phyloP scores from a whole-genome alignment of 2,888 invertebrate genomes.

The Anarsia innoxiella region DNA sequence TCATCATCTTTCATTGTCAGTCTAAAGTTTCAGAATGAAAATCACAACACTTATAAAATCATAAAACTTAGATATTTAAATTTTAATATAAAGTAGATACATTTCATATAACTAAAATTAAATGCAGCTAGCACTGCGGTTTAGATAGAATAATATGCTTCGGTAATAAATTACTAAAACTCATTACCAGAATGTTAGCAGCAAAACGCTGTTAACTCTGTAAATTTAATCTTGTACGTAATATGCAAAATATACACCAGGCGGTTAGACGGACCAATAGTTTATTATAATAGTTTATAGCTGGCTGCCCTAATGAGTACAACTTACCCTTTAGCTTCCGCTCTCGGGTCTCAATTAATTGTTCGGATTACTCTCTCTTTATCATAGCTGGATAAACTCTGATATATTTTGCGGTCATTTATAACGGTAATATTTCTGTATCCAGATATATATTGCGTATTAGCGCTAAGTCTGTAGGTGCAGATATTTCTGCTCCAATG shows the following conservation, averaged over 20 bases:
- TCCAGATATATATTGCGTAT: no score
- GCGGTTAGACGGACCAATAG: slow-evolving; percentile 6
- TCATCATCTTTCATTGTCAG: no score
- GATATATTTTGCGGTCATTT: slow-evolving; percentile 16
- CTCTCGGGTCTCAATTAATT: slow-evolving; percentile 19
- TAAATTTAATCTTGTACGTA: slow-evolving; percentile 20
- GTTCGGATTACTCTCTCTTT: slow-evolving; percentile 11
- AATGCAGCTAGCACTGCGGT: no score
- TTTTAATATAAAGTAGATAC: no score
- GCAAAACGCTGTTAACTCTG: slow-evolving; percentile 15
- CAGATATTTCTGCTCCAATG: no score
- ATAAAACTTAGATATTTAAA: no score
- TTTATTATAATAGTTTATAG: slow-evolving; percentile 19
- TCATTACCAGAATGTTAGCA: slow-evolving; percentile 29
- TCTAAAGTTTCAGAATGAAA: no score
- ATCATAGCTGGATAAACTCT: slow-evolving; percentile 5
- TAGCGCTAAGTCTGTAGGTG: no score
- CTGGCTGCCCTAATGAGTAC: slow-evolving; percentile 18
- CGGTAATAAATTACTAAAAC: slow-evolving; percentile 25
- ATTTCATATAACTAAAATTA: no score
- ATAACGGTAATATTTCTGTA: no score
- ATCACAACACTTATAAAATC: no score
- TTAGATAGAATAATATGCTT: no score
- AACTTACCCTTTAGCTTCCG: slow-evolving; percentile 19
- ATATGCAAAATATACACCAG: slow-evolving; percentile 15